These are phyloP conservation scores for Nesoenas mayeri DNA, from an alignment of 2,113 vertebrate species.

Conservation along the genomic window DNA sequence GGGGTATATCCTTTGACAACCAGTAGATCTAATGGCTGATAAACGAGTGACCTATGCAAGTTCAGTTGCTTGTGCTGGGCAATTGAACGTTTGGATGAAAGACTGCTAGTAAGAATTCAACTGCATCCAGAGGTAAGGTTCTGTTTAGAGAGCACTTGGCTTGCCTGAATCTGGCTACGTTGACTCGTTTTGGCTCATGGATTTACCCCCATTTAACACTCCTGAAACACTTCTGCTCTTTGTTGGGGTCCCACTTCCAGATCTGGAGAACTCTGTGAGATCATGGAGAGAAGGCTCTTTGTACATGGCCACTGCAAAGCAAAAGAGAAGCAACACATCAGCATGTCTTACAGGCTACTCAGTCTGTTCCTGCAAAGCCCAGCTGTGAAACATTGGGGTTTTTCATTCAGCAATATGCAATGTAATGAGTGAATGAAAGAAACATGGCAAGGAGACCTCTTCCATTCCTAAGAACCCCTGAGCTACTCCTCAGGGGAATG, in stretches of 20 bases:
- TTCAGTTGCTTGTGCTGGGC: slow-evolving; percentile 80
- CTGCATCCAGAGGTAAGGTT: slow-evolving; percentile 93
- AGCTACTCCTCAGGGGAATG: neutral
- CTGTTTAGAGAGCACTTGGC: slow-evolving; percentile 82
- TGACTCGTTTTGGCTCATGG: slow-evolving; percentile 96
- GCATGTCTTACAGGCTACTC: fast-evolving
- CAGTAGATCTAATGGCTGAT: slow-evolving; percentile 77
- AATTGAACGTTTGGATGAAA: slow-evolving; percentile 77
- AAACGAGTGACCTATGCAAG: slow-evolving; percentile 72
- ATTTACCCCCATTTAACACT: slow-evolving; percentile 95
- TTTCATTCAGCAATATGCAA: neutral
- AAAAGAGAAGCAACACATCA: slow-evolving; percentile 45
- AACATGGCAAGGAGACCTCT: neutral
- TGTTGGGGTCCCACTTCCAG: slow-evolving; percentile 97
- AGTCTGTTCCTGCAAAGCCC: neutral
- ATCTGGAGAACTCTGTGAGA: slow-evolving; percentile 97
- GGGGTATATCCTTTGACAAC: slow-evolving; percentile 70
- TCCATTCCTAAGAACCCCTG: neutral
- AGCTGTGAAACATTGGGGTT: fast-evolving
- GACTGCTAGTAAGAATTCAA: slow-evolving; percentile 87
- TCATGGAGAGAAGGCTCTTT: slow-evolving; percentile 98
- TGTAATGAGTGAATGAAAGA: neutral
- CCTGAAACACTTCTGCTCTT: slow-evolving; percentile 98
- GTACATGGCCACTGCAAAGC: slow-evolving; percentile 95
- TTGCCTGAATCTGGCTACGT: slow-evolving; percentile 90